Evolutionary conservation across 1,140 invertebrate species (phyloP), one percentile per base, ranked within the genome.

Genomic region (Drosophila paulistorum): DNA sequence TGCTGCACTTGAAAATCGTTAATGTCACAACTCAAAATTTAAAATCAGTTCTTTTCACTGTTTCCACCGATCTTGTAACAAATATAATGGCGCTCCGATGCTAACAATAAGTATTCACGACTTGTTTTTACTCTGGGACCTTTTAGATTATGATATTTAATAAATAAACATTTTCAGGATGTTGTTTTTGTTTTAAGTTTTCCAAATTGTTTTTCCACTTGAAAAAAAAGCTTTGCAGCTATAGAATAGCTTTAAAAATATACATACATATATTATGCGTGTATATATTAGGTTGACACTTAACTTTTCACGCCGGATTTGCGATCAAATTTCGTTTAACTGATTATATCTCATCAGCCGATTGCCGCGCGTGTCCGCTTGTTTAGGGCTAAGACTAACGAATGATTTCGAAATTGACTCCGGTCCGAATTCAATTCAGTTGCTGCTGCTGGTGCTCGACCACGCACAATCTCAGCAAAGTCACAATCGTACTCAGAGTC

Each of bases 381-480:
- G 84, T 79, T 90, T 91, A 91, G 90, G 90, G 90, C 87, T 90
- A 91, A 79, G 81, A 81, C 74, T 75, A 83, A 76, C 86, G 90
- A 91, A 91, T 91, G 90, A 90, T 90, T 91, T 91, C 75, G 83
- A 87, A 91, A 89, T 91, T 77, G 86, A 90, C 81, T 89, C 71
- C 35, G 70, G 60, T 61, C 54, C 64, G 39, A 69, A 11, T 39
- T 39, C 37, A 39, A 10, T 39, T 39, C 37, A 39, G 37, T 39
- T 39, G 37, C 11, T 39, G 37, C 10, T 39, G 37, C 37, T 39
- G 11, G 45, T 68, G 67, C 68, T 77, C 74, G 63, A 26, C 59
- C 65, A 59, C 66, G 64, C 71, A 77, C 79, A 85, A 79, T 81
- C 79, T 81, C 74, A 69, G 67, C 59, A 71, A 65, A 55, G 58